Evolutionary conservation across 2,797 vertebrate species (phyloP).

Genomic region (Anguilla megastoma): DNA sequence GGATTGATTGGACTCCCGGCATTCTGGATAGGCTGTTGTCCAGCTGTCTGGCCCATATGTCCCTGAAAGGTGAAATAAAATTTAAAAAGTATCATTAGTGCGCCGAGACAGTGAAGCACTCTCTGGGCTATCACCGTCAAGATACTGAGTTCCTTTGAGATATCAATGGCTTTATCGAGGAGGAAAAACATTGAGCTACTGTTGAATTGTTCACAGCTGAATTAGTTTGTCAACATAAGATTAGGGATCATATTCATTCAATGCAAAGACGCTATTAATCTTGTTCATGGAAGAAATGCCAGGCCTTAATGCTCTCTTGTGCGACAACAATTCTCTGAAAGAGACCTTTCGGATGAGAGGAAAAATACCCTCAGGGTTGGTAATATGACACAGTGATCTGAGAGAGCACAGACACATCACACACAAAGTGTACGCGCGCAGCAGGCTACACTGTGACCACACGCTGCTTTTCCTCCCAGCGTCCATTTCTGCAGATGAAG

Average conservation of each 20-base stretch:
- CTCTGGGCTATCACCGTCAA: neutral
- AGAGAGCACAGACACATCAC: neutral
- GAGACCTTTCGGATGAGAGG: slow-evolving; percentile 11
- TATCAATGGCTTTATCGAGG: neutral
- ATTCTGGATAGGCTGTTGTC: slow-evolving; percentile 83
- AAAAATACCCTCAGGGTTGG: neutral
- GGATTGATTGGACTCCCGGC: slow-evolving; percentile 87
- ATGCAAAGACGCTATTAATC: slow-evolving; percentile 3
- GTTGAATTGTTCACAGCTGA: slow-evolving; percentile 5
- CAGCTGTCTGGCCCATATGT: slow-evolving; percentile 88
- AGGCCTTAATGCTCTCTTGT: slow-evolving; percentile 18
- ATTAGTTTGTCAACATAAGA: neutral
- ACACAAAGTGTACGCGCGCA: neutral
- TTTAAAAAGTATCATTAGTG: neutral
- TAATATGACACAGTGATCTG: slow-evolving; percentile 7
- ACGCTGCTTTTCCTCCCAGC: neutral
- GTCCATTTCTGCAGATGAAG: neutral
- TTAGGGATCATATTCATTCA: neutral
- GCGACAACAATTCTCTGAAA: slow-evolving; percentile 16
- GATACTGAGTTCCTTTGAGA: neutral
- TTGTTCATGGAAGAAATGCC: neutral
- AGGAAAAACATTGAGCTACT: neutral
- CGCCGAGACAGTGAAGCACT: too few relatives aligned
- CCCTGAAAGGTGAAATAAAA: slow-evolving; percentile 67
- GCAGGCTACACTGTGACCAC: neutral